Evolutionary conservation across 2,888 invertebrate genomes (phyloP).

Genomic region (Leucania comma): DNA sequence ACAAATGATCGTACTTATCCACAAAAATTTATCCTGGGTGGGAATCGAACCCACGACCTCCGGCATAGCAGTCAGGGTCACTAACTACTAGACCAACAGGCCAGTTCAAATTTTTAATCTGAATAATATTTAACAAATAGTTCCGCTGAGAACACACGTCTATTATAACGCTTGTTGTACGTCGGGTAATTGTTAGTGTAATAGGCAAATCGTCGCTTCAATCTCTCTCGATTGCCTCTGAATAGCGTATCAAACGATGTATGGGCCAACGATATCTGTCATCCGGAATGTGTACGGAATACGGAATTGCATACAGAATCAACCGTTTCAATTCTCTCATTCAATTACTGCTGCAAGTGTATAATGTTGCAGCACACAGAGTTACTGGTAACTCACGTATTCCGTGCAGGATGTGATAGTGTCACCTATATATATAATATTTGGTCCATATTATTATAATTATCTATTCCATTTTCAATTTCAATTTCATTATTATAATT

Average conservation of each 20-base stretch:
- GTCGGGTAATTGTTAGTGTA: neutral
- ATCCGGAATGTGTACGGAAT: neutral
- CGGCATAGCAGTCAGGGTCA: no score
- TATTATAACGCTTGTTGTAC: neutral
- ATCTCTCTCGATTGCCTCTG: neutral
- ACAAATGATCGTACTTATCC: no score
- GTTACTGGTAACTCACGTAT: neutral
- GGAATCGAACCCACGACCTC: no score
- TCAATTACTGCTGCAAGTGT: conserved; percentile 1
- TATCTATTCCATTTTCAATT: no score
- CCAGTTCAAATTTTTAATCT: no score
- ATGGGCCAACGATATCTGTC: conserved; percentile 14
- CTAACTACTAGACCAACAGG: no score
- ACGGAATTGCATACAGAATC: conserved; percentile 1
- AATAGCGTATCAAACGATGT: conserved; percentile 18
- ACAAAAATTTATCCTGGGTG: no score
- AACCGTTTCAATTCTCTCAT: conserved; percentile 5
- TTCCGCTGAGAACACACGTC: neutral
- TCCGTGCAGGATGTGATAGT: no score
- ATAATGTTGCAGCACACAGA: neutral
- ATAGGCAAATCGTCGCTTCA: neutral
- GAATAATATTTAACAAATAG: no score
- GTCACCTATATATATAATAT: no score
- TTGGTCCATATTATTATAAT: no score
- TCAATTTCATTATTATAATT: no score